These are phyloP conservation scores for Apoda limacodes DNA, from an alignment of 2,888 invertebrate genomes.

Conservation along the genomic window DNA sequence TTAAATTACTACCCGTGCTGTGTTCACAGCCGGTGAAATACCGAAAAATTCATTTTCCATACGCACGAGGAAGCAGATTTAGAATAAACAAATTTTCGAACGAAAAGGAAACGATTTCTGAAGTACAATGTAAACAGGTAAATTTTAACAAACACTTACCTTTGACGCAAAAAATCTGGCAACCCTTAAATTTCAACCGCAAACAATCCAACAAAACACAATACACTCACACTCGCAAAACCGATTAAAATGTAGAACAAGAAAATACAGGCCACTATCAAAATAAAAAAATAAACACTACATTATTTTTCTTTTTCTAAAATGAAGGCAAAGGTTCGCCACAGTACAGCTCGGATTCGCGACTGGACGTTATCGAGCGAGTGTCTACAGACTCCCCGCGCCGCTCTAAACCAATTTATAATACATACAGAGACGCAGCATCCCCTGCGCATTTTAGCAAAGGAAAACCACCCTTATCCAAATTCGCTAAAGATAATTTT, in stretches of 20 bases:
- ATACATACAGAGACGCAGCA: slow-evolving; percentile 69
- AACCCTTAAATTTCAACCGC: slow-evolving; percentile 14
- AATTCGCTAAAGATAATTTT: slow-evolving; percentile 22
- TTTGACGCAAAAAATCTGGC: slow-evolving; percentile 13
- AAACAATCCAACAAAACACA: slow-evolving; percentile 23
- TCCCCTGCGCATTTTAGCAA: slow-evolving; percentile 36
- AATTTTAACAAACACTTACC: slow-evolving; percentile 25
- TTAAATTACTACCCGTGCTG: too few species aligned
- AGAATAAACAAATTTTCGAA: too few species aligned
- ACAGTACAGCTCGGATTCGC: slow-evolving; percentile 35
- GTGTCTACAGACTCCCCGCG: slow-evolving; percentile 45
- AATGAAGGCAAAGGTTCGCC: slow-evolving; percentile 18
- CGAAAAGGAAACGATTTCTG: too few species aligned
- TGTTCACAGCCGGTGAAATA: too few species aligned
- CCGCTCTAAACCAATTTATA: slow-evolving; percentile 69
- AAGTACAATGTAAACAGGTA: too few species aligned
- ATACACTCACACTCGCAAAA: too few species aligned
- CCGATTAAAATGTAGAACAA: too few species aligned
- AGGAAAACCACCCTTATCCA: slow-evolving; percentile 28
- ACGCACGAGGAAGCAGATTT: too few species aligned
- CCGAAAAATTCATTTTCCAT: too few species aligned
- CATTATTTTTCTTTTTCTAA: slow-evolving; percentile 32
- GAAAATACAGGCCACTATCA: too few species aligned
- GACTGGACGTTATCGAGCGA: slow-evolving; percentile 64
- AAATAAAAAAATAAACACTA: too few species aligned